Percentiles rank a stretch among this genome's conserved stretches.
phyloP scores from a whole-genome alignment of 2,113 vertebrate genomes.

The Callorhinus ursinus region DNA sequence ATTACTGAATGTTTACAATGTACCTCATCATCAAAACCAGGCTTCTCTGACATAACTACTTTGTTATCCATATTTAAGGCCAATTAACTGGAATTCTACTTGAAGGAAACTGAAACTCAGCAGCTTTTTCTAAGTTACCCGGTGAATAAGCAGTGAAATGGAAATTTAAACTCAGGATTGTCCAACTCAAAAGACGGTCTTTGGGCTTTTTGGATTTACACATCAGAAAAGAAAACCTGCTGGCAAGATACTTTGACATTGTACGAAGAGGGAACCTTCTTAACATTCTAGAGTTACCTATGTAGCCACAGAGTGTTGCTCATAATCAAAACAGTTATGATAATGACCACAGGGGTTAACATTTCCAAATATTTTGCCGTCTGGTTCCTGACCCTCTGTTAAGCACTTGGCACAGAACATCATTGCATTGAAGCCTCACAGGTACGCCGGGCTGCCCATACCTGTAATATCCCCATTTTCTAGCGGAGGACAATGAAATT shows the following conservation, averaged over 20 bases:
- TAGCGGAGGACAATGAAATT: neutral
- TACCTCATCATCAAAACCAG: neutral
- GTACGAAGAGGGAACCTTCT: neutral
- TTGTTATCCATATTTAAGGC: neutral
- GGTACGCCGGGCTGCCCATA: neutral
- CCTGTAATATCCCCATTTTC: neutral
- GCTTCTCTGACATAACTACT: neutral
- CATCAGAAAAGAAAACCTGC: neutral
- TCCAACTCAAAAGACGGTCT: slow-evolving; percentile 17
- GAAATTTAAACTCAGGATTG: neutral
- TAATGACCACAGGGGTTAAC: neutral
- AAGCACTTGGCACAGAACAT: neutral
- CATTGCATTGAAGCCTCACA: neutral
- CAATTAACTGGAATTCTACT: slow-evolving; percentile 5
- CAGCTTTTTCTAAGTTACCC: neutral
- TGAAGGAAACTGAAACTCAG: neutral
- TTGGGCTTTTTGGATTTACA: neutral
- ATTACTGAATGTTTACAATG: neutral
- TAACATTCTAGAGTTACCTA: neutral
- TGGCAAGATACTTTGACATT: neutral
- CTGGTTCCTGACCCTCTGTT: neutral
- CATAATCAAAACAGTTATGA: neutral
- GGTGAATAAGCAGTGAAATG: neutral
- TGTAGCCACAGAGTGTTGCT: neutral
- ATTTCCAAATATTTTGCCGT: neutral